Percentiles rank a stretch among this genome's conserved stretches.
phyloP scores from a whole-genome alignment of 2,888 invertebrate species.

The Pseudolycoriella hygida region DNA sequence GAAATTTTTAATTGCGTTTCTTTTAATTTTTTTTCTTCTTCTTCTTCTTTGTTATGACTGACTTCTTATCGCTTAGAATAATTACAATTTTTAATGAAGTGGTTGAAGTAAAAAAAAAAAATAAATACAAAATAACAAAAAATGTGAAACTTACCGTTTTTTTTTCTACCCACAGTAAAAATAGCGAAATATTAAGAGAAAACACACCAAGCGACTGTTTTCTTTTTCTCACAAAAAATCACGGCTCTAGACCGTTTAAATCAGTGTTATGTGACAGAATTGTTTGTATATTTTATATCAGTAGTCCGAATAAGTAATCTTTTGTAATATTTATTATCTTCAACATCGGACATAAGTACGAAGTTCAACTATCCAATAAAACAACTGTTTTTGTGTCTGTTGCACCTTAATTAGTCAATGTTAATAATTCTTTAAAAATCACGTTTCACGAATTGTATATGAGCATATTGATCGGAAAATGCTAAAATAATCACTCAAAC shows the following conservation, averaged over 20 bases:
- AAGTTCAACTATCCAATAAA: neutral
- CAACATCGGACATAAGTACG: neutral
- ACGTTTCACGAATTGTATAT: too few species aligned
- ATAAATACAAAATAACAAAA: too few species aligned
- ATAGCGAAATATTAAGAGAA: neutral
- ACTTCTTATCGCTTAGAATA: too few species aligned
- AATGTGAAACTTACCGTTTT: neutral
- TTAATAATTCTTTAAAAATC: too few species aligned
- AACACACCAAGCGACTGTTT: neutral
- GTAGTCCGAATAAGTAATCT: neutral
- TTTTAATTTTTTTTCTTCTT: too few species aligned
- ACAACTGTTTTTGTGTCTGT: neutral
- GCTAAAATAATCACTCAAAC: too few species aligned
- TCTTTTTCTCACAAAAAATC: neutral
- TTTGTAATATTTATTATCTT: constrained; percentile 1
- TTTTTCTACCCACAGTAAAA: neutral
- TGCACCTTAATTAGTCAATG: neutral
- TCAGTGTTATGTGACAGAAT: neutral
- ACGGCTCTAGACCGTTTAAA: neutral
- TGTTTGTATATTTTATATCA: neutral
- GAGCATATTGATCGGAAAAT: too few species aligned
- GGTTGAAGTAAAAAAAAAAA: too few species aligned
- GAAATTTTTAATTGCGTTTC: too few species aligned
- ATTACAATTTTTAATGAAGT: too few species aligned
- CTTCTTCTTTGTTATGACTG: too few species aligned